Base-by-base conservation (phyloP, 2,113 vertebrate genomes). In the Ictalurus punctatus region DNA sequence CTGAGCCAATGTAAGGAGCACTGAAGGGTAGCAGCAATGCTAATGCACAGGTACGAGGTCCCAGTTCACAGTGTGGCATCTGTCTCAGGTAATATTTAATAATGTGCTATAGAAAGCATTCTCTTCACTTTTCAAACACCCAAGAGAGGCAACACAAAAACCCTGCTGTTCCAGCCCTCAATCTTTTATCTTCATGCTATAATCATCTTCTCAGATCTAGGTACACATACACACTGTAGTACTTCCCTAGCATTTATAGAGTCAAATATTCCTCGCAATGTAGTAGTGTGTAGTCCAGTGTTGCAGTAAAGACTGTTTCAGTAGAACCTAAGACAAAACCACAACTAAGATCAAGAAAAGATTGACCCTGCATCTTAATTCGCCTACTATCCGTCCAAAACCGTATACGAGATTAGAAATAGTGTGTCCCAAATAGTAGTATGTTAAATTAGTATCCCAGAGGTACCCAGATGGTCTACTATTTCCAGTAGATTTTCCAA, bases 31-130 rank as follows among this genome's bases (percentile, higher is more conserved):
- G 65, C 65, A 73, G 52, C 14, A 79, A 69, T 58, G 6, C 61
- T 79, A 79, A 80, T 56, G 83, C 40, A 30, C 61, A 76, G 71
- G 63, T 56, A 19, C 48, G 37, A 37, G 12, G 34, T 88, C 56
- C 63, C 12, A 19, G 6, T 58, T 54, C 56, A 23, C 58, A 61
- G 63, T 78, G n/a, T 71, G 56, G 34, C 17, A 37, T 83, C 74
- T 56, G 67, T 82, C 58, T 25, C 87, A 44, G 84, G 81, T 83
- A 37, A 82, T 52, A 80, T 89, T 87, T 78, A 69, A 87, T 78
- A 65, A 87, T 78, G 48, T 19, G 73, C 40, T 84, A 56, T 23
- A 73, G 44, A 25, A 87, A 40, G 40, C 23, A n/a, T 25, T n/a
- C 8, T 79, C 37, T 56, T 56, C 61, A 85, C 71, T 73, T 44